phyloP scores from a whole-genome alignment of 2,797 vertebrate species.

The Catharus ustulatus region DNA sequence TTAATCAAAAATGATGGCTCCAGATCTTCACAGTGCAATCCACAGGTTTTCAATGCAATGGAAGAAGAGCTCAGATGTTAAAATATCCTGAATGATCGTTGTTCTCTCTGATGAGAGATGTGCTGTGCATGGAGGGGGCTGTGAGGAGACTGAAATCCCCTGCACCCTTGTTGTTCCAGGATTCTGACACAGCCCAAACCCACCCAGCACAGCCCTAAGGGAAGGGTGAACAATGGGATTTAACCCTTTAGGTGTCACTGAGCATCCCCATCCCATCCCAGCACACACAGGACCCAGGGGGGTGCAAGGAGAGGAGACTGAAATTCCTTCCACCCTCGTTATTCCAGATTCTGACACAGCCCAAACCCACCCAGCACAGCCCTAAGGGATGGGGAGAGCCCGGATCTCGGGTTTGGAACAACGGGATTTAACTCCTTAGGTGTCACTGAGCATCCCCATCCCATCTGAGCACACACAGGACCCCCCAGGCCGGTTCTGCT shows the following conservation, averaged over 20 bases:
- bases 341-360: too few species aligned
- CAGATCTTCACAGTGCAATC: not conserved
- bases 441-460: too few species aligned
- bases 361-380: too few species aligned
- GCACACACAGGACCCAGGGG: not conserved
- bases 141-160: not conserved
- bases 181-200: rapidly evolving
- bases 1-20: not conserved
- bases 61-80: not conserved
- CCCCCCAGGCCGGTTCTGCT: not conserved
- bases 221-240: not conserved
- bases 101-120: not conserved
- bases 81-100: not conserved
- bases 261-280: not conserved
- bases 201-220: rapidly evolving
- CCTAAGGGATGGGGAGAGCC: too few species aligned
- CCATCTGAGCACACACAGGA: too few species aligned
- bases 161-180: not conserved
- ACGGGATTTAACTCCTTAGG: too few species aligned
- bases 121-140: not conserved
- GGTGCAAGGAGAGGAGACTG: too few species aligned
- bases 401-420: too few species aligned
- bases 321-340: too few species aligned
- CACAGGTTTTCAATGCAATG: not conserved
- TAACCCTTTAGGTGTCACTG: not conserved